These are phyloP conservation scores for Butorides virescens DNA, from an alignment of 2,113 vertebrate genomes.

Conservation along the genomic window DNA sequence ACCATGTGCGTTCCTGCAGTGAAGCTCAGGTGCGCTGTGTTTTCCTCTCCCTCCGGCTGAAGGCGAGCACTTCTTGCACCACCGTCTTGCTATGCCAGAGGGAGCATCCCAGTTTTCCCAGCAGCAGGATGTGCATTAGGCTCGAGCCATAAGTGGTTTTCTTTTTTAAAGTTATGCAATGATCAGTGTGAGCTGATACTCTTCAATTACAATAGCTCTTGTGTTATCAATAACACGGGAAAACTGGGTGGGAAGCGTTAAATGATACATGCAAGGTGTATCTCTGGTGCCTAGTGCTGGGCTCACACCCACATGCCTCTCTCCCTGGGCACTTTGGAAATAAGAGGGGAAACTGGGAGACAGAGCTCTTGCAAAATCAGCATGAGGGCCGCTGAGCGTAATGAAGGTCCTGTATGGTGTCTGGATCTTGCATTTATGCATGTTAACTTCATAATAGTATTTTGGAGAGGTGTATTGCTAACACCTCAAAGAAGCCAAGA, in stretches of 20 bases:
- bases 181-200: not conserved
- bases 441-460: not conserved
- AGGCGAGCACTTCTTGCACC: not conserved
- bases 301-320: not conserved
- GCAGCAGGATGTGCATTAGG: not conserved
- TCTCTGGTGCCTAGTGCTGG: not conserved
- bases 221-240: not conserved
- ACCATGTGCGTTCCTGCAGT: accelerated
- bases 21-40: not conserved
- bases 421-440: not conserved
- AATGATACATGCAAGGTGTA: accelerated
- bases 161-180: not conserved
- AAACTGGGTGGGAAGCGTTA: not conserved
- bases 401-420: not conserved
- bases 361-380: not conserved
- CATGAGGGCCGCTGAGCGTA: not conserved
- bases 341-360: not conserved
- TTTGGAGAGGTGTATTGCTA: not conserved
- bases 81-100: not conserved
- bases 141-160: not conserved
- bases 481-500: not conserved
- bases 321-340: not conserved
- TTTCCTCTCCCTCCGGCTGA: not conserved
- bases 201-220: not conserved
- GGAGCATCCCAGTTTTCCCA: not conserved